These are phyloP conservation scores for Carapus acus DNA, from an alignment of 2,797 vertebrate genomes.

Conservation along the genomic window DNA sequence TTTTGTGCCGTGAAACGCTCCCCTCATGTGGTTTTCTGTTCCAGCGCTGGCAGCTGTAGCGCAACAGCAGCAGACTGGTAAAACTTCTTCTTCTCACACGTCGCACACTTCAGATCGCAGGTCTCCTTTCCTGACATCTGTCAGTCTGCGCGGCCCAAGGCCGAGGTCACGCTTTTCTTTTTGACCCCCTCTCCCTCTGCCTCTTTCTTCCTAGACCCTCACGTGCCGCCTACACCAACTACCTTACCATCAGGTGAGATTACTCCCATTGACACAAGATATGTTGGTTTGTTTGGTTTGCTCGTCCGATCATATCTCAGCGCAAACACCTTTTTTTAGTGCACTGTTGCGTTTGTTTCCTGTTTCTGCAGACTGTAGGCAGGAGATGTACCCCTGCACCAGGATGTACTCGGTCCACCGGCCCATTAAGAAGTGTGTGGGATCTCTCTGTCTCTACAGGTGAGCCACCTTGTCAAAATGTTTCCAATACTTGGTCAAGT, in stretches of 20 bases:
- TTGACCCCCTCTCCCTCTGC: constrained; percentile 28
- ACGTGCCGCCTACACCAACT: constrained; percentile 4
- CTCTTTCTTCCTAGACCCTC: constrained; percentile 37
- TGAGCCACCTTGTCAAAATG: constrained; percentile 34
- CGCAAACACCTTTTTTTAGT: not conserved
- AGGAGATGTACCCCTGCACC: constrained; percentile 78
- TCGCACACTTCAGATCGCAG: constrained; percentile 46
- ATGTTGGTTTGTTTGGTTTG: too few species aligned
- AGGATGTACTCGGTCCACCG: constrained; percentile 79
- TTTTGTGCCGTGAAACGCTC: constrained; percentile 61
- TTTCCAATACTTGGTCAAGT: too few species aligned
- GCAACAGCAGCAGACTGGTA: constrained; percentile 65
- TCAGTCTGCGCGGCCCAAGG: constrained; percentile 37
- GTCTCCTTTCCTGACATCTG: constrained; percentile 35
- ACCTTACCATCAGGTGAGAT: constrained; percentile 53
- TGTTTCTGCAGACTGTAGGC: constrained; percentile 68
- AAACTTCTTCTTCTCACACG: constrained; percentile 41
- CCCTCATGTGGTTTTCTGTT: constrained; percentile 65
- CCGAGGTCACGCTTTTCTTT: constrained; percentile 21
- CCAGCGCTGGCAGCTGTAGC: constrained; percentile 67
- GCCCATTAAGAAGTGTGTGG: constrained; percentile 70
- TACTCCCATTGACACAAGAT: too few species aligned
- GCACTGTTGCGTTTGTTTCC: not conserved
- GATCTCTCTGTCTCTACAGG: constrained; percentile 73
- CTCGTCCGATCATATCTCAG: not conserved